Percentiles rank a stretch among this genome's conserved stretches.
These are phyloP conservation scores for Plebejus anna DNA, from an alignment of 2,888 invertebrate species.

Conservation along the genomic window DNA sequence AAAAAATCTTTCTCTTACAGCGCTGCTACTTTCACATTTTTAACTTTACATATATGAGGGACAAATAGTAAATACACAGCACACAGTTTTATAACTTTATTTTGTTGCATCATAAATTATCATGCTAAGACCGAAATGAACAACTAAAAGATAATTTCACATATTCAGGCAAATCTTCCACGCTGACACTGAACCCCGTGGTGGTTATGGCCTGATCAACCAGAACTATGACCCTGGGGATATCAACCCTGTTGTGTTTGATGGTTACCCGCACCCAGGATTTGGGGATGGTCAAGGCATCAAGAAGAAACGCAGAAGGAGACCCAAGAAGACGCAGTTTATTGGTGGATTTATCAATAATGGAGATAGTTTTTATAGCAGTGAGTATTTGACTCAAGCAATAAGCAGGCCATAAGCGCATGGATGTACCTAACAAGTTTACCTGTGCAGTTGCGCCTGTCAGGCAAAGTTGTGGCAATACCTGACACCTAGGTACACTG, in stretches of 20 bases:
- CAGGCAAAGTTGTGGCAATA: too few relatives aligned
- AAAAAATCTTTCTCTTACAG: too few relatives aligned
- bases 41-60: too few relatives aligned
- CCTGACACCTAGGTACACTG: too few relatives aligned
- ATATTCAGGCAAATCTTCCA: constrained; percentile 43
- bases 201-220: constrained; percentile 39
- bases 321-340: constrained; percentile 34
- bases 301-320: constrained; percentile 45
- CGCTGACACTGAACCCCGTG: constrained; percentile 33
- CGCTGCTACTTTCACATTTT: too few relatives aligned
- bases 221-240: constrained; percentile 29
- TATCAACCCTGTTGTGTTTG: constrained; percentile 34
- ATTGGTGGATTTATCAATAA: constrained; percentile 37
- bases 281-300: constrained; percentile 28
- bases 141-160: neutral
- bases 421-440: too few relatives aligned
- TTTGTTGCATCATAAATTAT: too few relatives aligned
- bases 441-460: too few relatives aligned
- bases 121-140: neutral
- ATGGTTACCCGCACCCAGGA: constrained; percentile 23
- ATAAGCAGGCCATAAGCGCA: too few relatives aligned
- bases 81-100: too few relatives aligned
- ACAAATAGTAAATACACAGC: too few relatives aligned
- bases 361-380: constrained; percentile 33
- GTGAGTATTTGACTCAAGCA: neutral